These are phyloP conservation scores for Sycobia sp. DNA, from an alignment of 1,140 invertebrate genomes.

Conservation along the genomic window DNA sequence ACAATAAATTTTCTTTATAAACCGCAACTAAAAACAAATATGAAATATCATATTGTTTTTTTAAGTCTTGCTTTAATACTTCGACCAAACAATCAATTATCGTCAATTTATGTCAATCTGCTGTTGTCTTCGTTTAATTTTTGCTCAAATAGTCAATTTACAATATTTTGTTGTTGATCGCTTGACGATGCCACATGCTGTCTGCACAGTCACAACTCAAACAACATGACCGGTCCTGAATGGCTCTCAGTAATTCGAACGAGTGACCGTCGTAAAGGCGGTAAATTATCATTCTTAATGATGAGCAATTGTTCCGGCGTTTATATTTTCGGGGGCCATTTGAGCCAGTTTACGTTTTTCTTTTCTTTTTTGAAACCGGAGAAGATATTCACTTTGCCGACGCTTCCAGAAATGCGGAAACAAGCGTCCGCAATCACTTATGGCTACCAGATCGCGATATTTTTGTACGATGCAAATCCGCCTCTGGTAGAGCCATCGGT, in stretches of 20 bases:
- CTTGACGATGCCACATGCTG: neutral
- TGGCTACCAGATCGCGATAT: neutral
- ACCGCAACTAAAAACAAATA: too few relatives aligned
- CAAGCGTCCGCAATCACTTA: constrained; percentile 3
- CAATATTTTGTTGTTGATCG: neutral
- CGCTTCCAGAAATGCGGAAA: constrained; percentile 9
- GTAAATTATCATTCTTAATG: constrained; percentile 1
- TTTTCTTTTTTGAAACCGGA: neutral
- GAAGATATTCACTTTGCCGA: constrained; percentile 15
- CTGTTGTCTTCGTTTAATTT: too few relatives aligned
- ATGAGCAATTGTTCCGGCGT: neutral
- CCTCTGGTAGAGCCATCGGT: neutral
- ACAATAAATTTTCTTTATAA: too few relatives aligned
- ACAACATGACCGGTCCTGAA: constrained; percentile 2
- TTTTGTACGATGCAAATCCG: neutral
- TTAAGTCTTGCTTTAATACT: too few relatives aligned
- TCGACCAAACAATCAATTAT: too few relatives aligned
- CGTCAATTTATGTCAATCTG: too few relatives aligned
- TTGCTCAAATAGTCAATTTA: neutral
- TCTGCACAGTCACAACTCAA: constrained; percentile 8
- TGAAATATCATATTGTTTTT: too few relatives aligned
- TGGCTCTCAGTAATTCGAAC: neutral
- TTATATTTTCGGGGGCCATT: neutral
- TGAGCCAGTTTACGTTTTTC: neutral
- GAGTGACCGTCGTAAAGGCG: constrained; percentile 3